phyloP scores from a whole-genome alignment of 1,140 invertebrate species.

The Aphelinus atriplicis region DNA sequence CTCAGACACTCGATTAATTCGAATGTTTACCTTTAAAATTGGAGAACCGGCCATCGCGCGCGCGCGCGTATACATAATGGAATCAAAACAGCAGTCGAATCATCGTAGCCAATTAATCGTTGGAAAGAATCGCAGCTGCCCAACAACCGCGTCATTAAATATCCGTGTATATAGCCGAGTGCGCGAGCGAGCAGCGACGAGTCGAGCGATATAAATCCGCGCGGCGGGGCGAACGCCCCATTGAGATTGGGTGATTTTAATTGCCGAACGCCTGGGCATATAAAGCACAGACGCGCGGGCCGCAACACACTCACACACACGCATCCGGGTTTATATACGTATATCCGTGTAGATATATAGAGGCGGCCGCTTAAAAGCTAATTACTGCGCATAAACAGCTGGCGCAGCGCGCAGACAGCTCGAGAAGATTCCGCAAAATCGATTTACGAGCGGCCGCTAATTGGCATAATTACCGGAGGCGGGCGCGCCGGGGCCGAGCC shows the following conservation, averaged over 20 bases:
- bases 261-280: constrained; percentile 3
- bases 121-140: too few relatives aligned
- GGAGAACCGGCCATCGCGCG: too few relatives aligned
- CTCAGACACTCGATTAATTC: too few relatives aligned
- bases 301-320: background rate
- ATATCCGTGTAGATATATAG: background rate
- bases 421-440: constrained; percentile 24
- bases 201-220: too few relatives aligned
- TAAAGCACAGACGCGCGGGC: background rate
- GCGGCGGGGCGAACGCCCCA: background rate
- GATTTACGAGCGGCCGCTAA: constrained; percentile 28
- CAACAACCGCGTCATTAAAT: too few relatives aligned
- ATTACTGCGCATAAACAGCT: constrained; percentile 29
- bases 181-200: too few relatives aligned
- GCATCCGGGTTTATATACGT: background rate
- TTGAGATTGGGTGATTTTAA: constrained; percentile 26
- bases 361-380: constrained; percentile 21
- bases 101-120: too few relatives aligned
- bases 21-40: too few relatives aligned
- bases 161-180: too few relatives aligned
- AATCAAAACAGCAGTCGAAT: too few relatives aligned
- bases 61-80: too few relatives aligned
- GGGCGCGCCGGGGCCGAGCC: too few relatives aligned
- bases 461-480: constrained; percentile 24
- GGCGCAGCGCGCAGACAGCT: constrained; percentile 5